Evolutionary conservation across 2,113 vertebrate species (phyloP).

Genomic region (Epinephelus lanceolatus): DNA sequence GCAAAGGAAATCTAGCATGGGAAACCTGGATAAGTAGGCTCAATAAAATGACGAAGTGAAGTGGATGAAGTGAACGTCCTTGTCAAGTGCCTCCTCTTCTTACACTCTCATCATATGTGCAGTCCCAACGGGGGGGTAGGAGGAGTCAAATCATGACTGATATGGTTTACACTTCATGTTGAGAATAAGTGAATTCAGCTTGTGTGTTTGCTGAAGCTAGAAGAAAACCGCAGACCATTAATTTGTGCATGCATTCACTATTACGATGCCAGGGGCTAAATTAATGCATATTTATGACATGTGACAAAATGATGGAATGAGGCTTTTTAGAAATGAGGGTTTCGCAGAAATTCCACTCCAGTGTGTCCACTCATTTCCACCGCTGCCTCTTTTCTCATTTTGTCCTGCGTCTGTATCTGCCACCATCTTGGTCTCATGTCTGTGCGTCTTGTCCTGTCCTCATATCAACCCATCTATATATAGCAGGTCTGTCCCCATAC

Average conservation of each 20-base stretch:
- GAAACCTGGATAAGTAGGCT: constrained; percentile 26
- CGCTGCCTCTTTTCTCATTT: constrained; percentile 1
- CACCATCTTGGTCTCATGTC: constrained; percentile 4
- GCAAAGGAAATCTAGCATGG: constrained; percentile 16
- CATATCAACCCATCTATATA: constrained; percentile 77
- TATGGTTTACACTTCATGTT: constrained; percentile 19
- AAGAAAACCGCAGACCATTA: constrained; percentile 28
- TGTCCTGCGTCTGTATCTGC: background rate
- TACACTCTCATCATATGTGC: constrained; percentile 3
- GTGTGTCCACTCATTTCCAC: background rate
- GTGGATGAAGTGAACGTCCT: constrained; percentile 35
- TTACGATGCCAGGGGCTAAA: constrained; percentile 48
- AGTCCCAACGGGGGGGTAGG: background rate
- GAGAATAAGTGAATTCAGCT: constrained; percentile 30
- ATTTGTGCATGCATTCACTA: constrained; percentile 49
- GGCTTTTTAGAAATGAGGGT: constrained; percentile 44
- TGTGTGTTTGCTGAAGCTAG: constrained; percentile 35
- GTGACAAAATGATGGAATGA: constrained; percentile 69
- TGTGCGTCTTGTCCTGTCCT: constrained; percentile 58
- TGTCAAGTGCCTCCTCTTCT: constrained; percentile 26
- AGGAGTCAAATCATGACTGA: constrained; percentile 26
- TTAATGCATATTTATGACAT: constrained; percentile 69
- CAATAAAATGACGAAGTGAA: constrained; percentile 14
- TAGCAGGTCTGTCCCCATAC: constrained; percentile 63
- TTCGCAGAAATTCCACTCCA: constrained; percentile 5